phyloP scores from a whole-genome alignment of 64 coral and sea anemone species.

The Dendronephthya gigantea region DNA sequence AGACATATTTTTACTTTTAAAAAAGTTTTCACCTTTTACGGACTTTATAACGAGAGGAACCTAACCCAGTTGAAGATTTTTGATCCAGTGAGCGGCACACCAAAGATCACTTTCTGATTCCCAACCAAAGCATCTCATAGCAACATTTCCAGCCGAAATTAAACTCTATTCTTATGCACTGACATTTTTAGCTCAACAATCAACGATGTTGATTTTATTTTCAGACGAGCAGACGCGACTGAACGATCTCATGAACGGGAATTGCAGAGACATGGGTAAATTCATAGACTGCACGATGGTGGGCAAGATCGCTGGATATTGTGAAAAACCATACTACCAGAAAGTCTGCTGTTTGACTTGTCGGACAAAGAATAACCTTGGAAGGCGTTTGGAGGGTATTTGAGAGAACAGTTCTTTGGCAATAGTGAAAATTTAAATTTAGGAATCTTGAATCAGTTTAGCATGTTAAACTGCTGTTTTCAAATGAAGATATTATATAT shows the following conservation, averaged over 20 bases:
- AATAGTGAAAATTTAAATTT: background rate
- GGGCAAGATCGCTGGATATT: background rate
- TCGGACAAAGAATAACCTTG: background rate
- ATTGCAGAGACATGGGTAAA: background rate
- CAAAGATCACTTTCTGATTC: too few relatives aligned
- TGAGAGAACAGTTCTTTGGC: background rate
- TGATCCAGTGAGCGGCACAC: too few relatives aligned
- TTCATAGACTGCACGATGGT: background rate
- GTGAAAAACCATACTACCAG: background rate
- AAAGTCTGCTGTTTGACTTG: slow-evolving; percentile 1
- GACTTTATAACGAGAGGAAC: too few relatives aligned
- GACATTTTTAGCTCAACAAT: too few relatives aligned
- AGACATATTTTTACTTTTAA: too few relatives aligned
- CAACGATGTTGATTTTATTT: too few relatives aligned
- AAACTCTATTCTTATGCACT: too few relatives aligned
- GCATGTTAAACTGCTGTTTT: background rate
- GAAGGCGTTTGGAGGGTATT: background rate
- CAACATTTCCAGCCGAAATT: too few relatives aligned
- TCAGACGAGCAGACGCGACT: background rate
- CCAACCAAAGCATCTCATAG: too few relatives aligned
- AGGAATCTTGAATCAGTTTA: background rate
- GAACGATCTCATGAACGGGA: background rate
- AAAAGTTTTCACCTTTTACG: too few relatives aligned
- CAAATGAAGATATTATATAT: too few relatives aligned
- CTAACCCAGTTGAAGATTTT: too few relatives aligned